Evolutionary conservation across 2,797 vertebrate genomes (phyloP).

Genomic region (Semotilus atromaculatus): DNA sequence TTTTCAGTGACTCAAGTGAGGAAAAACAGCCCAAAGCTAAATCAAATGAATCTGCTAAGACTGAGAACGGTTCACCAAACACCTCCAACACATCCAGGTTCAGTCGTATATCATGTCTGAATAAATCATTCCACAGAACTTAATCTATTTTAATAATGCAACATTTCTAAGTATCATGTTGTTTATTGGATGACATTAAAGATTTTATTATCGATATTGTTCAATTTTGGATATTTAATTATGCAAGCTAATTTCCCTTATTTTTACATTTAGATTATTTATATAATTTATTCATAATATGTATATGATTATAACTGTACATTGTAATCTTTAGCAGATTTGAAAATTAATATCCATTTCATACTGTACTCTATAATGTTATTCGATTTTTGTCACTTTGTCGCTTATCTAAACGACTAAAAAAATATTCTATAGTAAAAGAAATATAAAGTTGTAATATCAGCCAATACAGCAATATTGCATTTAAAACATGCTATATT

Average conservation of each 20-base stretch:
- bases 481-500: background rate
- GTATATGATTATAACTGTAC: background rate
- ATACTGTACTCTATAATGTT: background rate
- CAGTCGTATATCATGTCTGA: background rate
- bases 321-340: background rate
- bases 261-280: background rate
- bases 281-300: background rate
- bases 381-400: background rate
- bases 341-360: background rate
- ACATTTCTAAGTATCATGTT: background rate
- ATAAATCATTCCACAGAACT: background rate
- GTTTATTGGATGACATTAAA: background rate
- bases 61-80: constrained; percentile 78
- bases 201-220: background rate
- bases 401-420: background rate
- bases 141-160: background rate
- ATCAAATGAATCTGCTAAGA: constrained; percentile 78
- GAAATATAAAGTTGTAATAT: background rate
- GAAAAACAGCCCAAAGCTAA: constrained; percentile 83
- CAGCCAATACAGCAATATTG: background rate
- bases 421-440: background rate
- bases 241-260: background rate
- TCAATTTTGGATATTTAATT: background rate
- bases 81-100: constrained; percentile 74
- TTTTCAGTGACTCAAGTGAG: constrained; percentile 88